Percentiles rank a stretch among this genome's conserved stretches.
phyloP scores from a whole-genome alignment of 2,113 vertebrate species.

The Acrocephalus kingi region DNA sequence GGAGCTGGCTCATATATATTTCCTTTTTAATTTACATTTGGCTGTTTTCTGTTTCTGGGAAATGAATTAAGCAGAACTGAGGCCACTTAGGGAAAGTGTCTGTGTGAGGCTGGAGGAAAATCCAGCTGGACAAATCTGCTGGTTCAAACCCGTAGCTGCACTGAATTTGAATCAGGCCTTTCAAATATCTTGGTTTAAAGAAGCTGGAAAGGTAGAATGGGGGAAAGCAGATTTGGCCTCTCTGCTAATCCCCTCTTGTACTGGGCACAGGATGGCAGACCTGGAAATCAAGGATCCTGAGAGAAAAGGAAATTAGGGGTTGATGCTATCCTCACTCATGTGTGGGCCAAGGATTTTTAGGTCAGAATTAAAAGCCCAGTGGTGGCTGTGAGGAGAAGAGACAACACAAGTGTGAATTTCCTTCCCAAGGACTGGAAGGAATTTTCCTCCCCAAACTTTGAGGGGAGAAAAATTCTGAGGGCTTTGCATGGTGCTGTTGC shows the following conservation, averaged over 20 bases:
- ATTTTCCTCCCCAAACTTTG: neutral
- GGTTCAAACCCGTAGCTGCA: neutral
- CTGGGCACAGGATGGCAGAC: neutral
- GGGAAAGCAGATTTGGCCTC: neutral
- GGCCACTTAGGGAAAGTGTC: neutral
- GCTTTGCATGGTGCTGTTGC: neutral
- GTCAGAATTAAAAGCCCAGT: neutral
- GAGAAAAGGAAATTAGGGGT: neutral
- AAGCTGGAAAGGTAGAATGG: neutral
- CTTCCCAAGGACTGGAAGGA: neutral
- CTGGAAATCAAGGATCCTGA: neutral
- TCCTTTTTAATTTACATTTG: conserved; percentile 13
- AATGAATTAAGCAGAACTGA: neutral
- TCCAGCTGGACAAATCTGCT: neutral
- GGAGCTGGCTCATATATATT: neutral
- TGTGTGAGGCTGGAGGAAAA: neutral
- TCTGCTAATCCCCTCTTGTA: neutral
- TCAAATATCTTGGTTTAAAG: neutral
- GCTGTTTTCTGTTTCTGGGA: conserved; percentile 4
- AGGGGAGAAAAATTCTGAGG: neutral
- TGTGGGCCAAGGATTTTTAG: neutral
- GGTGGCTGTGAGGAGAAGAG: neutral
- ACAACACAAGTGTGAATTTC: neutral
- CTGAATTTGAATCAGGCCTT: neutral
- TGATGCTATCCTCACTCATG: neutral